phyloP scores from a whole-genome alignment of 1,140 invertebrate species.

The Steinernema feltiae region DNA sequence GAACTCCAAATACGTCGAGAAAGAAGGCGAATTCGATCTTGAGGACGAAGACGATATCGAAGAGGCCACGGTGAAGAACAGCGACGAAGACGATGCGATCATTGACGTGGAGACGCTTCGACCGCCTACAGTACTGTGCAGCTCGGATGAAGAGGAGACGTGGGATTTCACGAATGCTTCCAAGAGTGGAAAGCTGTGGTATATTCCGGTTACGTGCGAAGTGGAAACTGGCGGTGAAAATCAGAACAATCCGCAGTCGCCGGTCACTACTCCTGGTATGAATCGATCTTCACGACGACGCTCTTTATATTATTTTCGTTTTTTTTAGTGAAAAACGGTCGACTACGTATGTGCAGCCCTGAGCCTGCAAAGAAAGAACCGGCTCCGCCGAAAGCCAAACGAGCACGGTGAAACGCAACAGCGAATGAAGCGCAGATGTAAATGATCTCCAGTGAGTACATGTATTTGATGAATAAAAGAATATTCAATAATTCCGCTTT shows the following conservation, averaged over 20 bases:
- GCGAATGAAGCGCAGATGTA: no score
- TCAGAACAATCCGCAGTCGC: background rate
- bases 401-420: background rate
- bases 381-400: background rate
- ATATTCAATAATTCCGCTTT: no score
- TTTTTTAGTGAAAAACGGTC: slow-evolving; percentile 1
- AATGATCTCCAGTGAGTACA: no score
- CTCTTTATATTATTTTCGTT: no score
- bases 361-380: background rate
- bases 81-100: slow-evolving; percentile 39
- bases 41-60: slow-evolving; percentile 73
- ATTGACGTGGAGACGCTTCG: slow-evolving; percentile 43
- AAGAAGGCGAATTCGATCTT: slow-evolving; percentile 95
- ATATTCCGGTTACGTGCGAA: slow-evolving; percentile 44
- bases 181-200: slow-evolving; percentile 39
- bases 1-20: slow-evolving; percentile 97
- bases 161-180: slow-evolving; percentile 30
- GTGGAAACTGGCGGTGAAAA: slow-evolving; percentile 40
- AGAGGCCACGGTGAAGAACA: slow-evolving; percentile 16
- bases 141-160: slow-evolving; percentile 50
- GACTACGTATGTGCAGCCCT: background rate
- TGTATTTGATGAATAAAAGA: no score
- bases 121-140: slow-evolving; percentile 31
- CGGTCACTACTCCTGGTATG: background rate
- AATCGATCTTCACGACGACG: no score